Conservation (phyloP, 2,113 vertebrate species). For the Anseranas semipalmata region DNA sequence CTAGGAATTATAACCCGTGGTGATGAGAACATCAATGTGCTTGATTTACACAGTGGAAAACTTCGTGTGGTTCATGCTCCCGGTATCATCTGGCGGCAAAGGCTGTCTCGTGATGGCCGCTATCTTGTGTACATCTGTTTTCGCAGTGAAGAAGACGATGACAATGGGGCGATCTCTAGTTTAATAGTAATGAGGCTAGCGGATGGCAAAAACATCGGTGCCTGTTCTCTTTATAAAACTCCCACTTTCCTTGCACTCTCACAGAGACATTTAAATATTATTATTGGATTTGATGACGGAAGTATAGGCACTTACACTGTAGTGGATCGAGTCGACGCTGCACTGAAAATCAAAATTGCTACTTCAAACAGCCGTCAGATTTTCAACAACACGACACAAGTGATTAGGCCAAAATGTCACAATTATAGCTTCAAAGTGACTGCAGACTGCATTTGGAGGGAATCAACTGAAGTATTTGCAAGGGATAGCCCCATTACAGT, state of each 20-base stretch:
- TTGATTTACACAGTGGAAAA: conserved; percentile 95
- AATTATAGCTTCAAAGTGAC: conserved; percentile 91
- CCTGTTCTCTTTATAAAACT: conserved; percentile 97
- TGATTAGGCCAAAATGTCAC: conserved; percentile 90
- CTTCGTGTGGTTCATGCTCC: conserved; percentile 90
- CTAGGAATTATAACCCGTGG: conserved; percentile 93
- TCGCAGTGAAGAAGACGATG: conserved; percentile 91
- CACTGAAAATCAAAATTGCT: conserved; percentile 98
- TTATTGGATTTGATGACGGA: conserved; percentile 96
- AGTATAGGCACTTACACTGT: conserved; percentile 98
- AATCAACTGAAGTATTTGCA: conserved; percentile 96
- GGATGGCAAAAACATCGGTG: conserved; percentile 97
- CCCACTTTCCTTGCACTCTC: conserved; percentile 94
- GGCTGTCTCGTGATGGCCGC: conserved; percentile 92
- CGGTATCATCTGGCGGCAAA: conserved; percentile 94
- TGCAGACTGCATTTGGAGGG: conserved; percentile 95
- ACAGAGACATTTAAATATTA: conserved; percentile 95
- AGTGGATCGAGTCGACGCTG: conserved; percentile 95
- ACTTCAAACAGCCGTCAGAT: conserved; percentile 98
- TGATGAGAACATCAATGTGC: conserved; percentile 94
- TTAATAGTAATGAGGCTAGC: conserved; percentile 97
- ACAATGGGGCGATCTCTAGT: conserved; percentile 88
- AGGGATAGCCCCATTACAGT: conserved; percentile 97
- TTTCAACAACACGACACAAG: conserved; percentile 90
- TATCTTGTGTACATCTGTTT: conserved; percentile 98